Conservation (phyloP, 1,140 invertebrate genomes). For the Drosophila ercepeae region DNA sequence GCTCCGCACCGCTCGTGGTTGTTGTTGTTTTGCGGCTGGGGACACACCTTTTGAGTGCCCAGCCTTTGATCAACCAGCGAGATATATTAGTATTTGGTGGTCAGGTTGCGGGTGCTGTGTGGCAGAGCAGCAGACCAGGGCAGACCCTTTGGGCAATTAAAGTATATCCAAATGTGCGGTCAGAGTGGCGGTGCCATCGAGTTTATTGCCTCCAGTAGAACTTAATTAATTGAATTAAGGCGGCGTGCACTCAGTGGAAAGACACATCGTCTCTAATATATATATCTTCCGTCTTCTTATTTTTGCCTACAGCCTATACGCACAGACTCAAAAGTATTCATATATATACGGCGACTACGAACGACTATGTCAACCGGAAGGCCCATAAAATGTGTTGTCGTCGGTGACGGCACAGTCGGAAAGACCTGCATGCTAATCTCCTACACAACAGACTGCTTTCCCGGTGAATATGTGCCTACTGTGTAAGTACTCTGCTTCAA, state of each 20-base stretch:
- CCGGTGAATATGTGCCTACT: constrained; percentile 98
- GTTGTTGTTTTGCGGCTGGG: constrained; percentile 16
- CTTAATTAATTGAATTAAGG: constrained; percentile 82
- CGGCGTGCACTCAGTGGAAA: constrained; percentile 60
- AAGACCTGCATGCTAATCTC: constrained; percentile 99
- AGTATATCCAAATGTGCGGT: constrained; percentile 40
- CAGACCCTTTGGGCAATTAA: constrained; percentile 52
- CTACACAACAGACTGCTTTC: constrained; percentile 99
- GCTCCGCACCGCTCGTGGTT: constrained; percentile 40
- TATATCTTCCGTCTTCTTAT: constrained; percentile 39
- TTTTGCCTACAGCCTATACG: constrained; percentile 25
- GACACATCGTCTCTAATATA: constrained; percentile 27
- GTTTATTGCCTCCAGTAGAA: constrained; percentile 74
- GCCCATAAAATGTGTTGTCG: constrained; percentile 95
- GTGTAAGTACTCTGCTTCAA: constrained; percentile 88
- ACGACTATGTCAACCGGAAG: constrained; percentile 90
- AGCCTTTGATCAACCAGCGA: constrained; percentile 55
- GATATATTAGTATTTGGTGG: constrained; percentile 14
- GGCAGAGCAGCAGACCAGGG: background rate
- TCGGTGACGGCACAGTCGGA: constrained; percentile 94
- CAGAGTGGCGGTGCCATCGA: constrained; percentile 30
- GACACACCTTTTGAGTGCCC: constrained; percentile 46
- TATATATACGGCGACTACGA: constrained; percentile 37
- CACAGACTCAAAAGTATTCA: constrained; percentile 22
- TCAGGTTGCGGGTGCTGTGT: constrained; percentile 9